Evolutionary conservation across 2,888 invertebrate genomes (phyloP).

Genomic region (Eupelmus urozonus): DNA sequence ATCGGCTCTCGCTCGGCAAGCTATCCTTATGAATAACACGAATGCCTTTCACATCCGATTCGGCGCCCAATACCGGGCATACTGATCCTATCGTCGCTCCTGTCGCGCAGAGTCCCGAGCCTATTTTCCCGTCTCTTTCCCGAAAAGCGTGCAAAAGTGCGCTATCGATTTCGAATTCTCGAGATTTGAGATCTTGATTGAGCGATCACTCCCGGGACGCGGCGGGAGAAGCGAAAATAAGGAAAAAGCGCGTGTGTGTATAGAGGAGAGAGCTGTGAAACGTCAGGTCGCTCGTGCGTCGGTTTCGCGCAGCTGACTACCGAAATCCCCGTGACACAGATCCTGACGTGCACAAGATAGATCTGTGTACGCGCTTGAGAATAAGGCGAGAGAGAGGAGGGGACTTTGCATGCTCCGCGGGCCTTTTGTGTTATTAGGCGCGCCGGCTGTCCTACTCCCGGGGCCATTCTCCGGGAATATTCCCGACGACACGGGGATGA

Average conservation of each 20-base stretch:
- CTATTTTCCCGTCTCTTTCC: constrained; percentile 3
- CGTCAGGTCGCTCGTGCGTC: not conserved
- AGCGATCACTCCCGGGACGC: constrained; percentile 37
- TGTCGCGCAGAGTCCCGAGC: constrained; percentile 12
- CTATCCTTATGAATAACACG: constrained; percentile 55
- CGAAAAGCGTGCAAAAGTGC: constrained; percentile 18
- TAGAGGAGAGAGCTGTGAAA: constrained; percentile 2
- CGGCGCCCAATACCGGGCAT: constrained; percentile 44
- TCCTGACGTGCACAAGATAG: constrained; percentile 60
- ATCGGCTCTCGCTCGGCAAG: constrained; percentile 50
- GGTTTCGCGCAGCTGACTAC: constrained; percentile 45
- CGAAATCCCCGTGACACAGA: constrained; percentile 59
- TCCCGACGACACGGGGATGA: constrained; percentile 65
- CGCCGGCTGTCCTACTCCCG: constrained; percentile 24
- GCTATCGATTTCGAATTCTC: constrained; percentile 43
- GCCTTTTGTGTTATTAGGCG: constrained; percentile 38
- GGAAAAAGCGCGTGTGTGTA: not conserved
- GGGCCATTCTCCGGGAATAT: constrained; percentile 61
- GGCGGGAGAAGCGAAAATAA: not conserved
- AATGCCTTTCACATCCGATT: constrained; percentile 56
- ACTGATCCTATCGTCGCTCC: constrained; percentile 56
- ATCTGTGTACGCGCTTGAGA: constrained; percentile 46
- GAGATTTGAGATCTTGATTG: constrained; percentile 55
- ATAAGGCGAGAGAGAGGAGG: constrained; percentile 31
- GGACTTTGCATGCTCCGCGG: constrained; percentile 43